Evolutionary conservation across 1,140 invertebrate genomes (phyloP), one percentile per base, ranked within the genome.

Genomic region (Drosophila quadrilineata): DNA sequence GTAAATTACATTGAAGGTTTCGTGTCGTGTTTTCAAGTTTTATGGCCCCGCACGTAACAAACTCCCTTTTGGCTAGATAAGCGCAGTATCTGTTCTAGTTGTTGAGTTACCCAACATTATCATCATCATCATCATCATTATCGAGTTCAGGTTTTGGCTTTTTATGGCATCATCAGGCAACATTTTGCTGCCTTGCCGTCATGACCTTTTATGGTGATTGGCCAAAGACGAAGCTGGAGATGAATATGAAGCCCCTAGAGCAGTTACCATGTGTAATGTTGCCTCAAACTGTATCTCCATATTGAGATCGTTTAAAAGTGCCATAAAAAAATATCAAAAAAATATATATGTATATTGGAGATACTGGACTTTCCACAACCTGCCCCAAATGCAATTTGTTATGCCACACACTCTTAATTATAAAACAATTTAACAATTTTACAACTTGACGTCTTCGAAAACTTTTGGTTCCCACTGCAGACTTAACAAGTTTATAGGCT

Each of bases 1-100:
- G 65, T 74, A 79, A 79, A 79, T 62, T 70, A 74, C 65, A 66
- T 57, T 70, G 58, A 70, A 43, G 75, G 63, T 64, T 54, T 22
- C 54, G 35, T 60, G 60, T 62, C 53, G 49, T 71, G 68, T 63
- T 63, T 58, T 28, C 14, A 53, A 36, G 45, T 75, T 56, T 75
- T 75, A 70, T 70, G 40, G 36, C 52, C 46, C 52, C 6, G 24
- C 57, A 29, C 48, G 49, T 38, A 33, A 50, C 12, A 5, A 14
- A 41, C 2, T 22, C 29, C 14, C 14, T 17, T 4, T 10, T 12
- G 2, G 3, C 4, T 14, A n/a, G n/a, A n/a, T n/a, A n/a, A n/a
- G n/a, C n/a, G n/a, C n/a, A n/a, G n/a, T 41, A 3, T 41, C 36
- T 53, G 29, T 53, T 62, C 58, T 62, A 45, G 28, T 46, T 56